Base-by-base conservation (phyloP, 1,140 invertebrate genomes). In the Drosophila pandora region DNA sequence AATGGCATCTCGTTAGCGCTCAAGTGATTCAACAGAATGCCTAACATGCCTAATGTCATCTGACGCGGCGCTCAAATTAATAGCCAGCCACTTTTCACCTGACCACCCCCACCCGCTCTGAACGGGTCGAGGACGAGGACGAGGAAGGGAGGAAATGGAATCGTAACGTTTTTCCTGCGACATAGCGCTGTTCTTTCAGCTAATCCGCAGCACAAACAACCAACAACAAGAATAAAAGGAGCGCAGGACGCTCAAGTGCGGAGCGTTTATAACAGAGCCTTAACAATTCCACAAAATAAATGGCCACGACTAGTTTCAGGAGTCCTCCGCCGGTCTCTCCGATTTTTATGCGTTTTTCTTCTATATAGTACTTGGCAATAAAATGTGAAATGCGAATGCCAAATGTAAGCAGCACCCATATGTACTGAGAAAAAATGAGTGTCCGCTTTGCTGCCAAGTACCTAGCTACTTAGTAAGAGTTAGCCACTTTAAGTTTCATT, bases 41-140 rank as follows among this genome's bases (percentile, higher is more conserved):
- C 85, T 77, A 84, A 84, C 81, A 84, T 84, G 82, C 82, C 81
- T 84, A 87, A 82, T 88, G 82, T 88, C 82, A 82, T 88, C 85
- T 87, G 83, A 72, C 83, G 53, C 74, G 87, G 74, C 83, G 55
- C 71, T 82, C 75, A 82, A 88, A 87, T 88, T 87, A 87, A 87
- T 87, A 88, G 82, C 82, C 78, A 75, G 67, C 76, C 78, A 87
- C 82, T 87, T 87, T 88, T 87, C 82, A 87, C 82, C 82, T 87
- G 82, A 82, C 82, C 83, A 78, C 34, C 64, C 53, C 43, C 7
- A 6, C 64, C 48, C 45, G 12, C 41, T 57, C 32, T 34, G 9
- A 10, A 23, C 39, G 28, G 47, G 45, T 28, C 25, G 25, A 57
- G 13, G 12, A 48, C 43, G 2, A 7, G 21, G 17, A 6, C 5